These are phyloP conservation scores for Dichetophora obliterata DNA, from an alignment of 2,888 invertebrate genomes.

Conservation along the genomic window DNA sequence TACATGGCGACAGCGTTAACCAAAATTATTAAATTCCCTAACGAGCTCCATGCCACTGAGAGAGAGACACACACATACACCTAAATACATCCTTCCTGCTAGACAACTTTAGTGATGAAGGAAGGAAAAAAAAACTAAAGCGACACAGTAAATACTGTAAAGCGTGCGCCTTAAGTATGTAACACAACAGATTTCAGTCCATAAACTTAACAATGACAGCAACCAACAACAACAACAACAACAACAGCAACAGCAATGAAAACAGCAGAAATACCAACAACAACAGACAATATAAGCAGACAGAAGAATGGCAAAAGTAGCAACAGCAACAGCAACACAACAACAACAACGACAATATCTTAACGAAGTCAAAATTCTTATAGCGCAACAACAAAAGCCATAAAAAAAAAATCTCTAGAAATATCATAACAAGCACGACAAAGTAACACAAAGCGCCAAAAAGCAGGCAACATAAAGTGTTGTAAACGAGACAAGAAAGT, in stretches of 20 bases:
- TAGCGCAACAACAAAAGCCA: background rate
- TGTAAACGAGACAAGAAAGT: background rate
- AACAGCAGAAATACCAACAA: constrained; percentile 9
- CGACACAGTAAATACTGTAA: background rate
- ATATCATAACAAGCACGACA: constrained; percentile 11
- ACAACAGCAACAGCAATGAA: constrained; percentile 44
- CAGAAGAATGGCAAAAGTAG: no score
- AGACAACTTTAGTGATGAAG: background rate
- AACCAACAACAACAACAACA: constrained; percentile 40
- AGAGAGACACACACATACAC: no score
- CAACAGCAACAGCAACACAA: background rate
- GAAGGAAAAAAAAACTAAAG: background rate
- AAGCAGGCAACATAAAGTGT: constrained; percentile 7
- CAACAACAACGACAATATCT: background rate
- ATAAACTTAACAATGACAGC: constrained; percentile 45
- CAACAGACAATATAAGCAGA: background rate
- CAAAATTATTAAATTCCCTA: no score
- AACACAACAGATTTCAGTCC: background rate
- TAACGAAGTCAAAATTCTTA: constrained; percentile 23
- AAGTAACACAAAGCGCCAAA: background rate
- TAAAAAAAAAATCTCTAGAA: constrained; percentile 3
- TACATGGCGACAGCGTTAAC: no score
- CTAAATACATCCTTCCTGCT: background rate
- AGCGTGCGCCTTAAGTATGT: background rate
- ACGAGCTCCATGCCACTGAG: no score